phyloP scores from a whole-genome alignment of 2,113 vertebrate species.

The Pluvianellus socialis region DNA sequence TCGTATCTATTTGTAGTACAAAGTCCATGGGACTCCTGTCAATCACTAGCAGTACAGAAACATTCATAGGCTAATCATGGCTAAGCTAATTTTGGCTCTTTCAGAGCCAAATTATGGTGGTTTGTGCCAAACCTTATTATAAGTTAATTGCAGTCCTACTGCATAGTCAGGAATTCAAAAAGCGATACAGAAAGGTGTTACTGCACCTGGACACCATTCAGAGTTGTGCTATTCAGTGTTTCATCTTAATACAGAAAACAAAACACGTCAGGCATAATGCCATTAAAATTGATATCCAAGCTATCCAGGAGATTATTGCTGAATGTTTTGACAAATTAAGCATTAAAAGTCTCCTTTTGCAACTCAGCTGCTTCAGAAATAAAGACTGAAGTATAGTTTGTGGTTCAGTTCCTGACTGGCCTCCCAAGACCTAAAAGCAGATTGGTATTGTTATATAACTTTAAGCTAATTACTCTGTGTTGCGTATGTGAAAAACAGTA shows the following conservation, averaged over 20 bases:
- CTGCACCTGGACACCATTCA: slow-evolving; percentile 62
- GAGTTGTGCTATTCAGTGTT: background rate
- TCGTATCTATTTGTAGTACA: background rate
- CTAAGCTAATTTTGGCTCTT: slow-evolving; percentile 58
- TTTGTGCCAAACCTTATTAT: slow-evolving; percentile 58
- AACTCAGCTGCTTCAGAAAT: background rate
- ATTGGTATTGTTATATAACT: background rate
- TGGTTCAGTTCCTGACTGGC: background rate
- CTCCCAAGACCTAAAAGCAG: background rate
- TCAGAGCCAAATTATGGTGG: slow-evolving; percentile 41
- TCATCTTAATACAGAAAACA: background rate
- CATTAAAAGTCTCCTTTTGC: background rate
- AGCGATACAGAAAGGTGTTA: slow-evolving; percentile 51
- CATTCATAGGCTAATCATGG: slow-evolving; percentile 62
- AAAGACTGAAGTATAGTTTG: background rate
- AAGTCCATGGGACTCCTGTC: slow-evolving; percentile 28
- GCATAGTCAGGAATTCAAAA: slow-evolving; percentile 38
- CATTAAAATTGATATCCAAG: slow-evolving; percentile 18
- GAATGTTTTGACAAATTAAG: background rate
- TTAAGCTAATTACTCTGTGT: background rate
- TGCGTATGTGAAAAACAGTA: background rate
- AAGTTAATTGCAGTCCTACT: slow-evolving; percentile 52
- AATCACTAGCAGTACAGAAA: slow-evolving; percentile 32
- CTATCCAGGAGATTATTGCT: background rate
- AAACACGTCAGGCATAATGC: background rate